A percentile compares a stretch with the other conserved stretches of the same genome.
These are phyloP conservation scores for Chironomus striatipennis DNA, from an alignment of 1,140 invertebrate genomes.

Conservation along the genomic window DNA sequence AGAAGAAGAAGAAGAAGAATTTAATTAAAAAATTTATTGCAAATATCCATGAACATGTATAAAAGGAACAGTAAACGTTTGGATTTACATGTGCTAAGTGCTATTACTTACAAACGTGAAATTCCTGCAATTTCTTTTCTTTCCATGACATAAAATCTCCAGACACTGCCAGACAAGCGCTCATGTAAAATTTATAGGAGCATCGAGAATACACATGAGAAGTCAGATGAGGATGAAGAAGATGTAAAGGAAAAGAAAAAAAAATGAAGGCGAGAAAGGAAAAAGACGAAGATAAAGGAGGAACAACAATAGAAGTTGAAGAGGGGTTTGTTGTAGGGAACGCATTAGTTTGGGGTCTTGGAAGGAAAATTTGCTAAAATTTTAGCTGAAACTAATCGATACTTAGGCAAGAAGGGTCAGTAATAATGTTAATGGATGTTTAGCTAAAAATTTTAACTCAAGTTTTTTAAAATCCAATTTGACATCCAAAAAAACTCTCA, in stretches of 20 bases:
- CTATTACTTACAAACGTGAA: not conserved
- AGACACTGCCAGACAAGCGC: not conserved
- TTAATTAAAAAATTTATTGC: conserved; percentile 15
- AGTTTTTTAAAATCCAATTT: no score
- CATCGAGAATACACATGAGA: not conserved
- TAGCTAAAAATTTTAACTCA: no score
- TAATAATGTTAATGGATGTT: no score
- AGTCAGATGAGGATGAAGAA: no score
- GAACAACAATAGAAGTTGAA: no score
- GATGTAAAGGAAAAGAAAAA: not conserved
- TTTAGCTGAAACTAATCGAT: no score
- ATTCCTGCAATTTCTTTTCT: not conserved
- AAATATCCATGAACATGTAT: not conserved
- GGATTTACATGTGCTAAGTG: conserved; percentile 7
- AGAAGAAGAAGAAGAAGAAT: no score
- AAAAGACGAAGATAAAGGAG: not conserved
- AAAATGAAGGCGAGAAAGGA: conserved; percentile 1
- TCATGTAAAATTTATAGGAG: conserved; percentile 9
- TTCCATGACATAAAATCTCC: not conserved
- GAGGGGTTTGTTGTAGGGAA: no score
- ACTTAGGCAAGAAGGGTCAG: no score
- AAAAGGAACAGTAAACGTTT: not conserved
- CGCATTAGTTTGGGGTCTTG: no score
- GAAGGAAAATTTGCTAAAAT: no score
- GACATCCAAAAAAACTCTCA: no score